A percentile compares a stretch with the other conserved stretches of the same genome.
Conservation (phyloP, 2,888 invertebrate genomes). For the Octodonta nipae region DNA sequence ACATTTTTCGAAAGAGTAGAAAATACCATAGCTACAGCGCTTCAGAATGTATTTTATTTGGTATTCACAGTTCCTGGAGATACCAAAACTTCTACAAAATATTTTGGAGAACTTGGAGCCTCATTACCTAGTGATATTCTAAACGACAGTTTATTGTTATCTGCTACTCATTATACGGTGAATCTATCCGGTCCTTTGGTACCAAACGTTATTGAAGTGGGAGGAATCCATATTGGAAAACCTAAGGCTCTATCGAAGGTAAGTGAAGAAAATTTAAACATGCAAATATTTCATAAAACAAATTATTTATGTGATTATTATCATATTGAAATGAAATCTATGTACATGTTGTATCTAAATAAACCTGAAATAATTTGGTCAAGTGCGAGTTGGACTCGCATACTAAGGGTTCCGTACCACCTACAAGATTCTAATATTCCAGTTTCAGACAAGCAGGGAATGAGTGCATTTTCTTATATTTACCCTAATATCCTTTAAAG, state of each 20-base stretch:
- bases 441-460: too few relatives aligned
- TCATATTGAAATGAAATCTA: too few relatives aligned
- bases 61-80: background rate
- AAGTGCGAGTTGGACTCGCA: too few relatives aligned
- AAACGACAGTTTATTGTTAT: background rate
- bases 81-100: background rate
- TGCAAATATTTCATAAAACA: too few relatives aligned
- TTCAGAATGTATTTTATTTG: background rate
- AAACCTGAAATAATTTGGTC: too few relatives aligned
- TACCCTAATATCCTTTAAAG: too few relatives aligned
- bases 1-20: background rate
- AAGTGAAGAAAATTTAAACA: too few relatives aligned
- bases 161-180: conserved; percentile 9
- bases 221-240: conserved; percentile 1
- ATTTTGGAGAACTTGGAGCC: background rate
- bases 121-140: background rate
- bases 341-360: too few relatives aligned
- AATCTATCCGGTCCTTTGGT: conserved; percentile 14
- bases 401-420: too few relatives aligned
- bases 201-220: conserved; percentile 13
- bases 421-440: too few relatives aligned
- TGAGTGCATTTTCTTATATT: too few relatives aligned
- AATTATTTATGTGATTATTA: too few relatives aligned
- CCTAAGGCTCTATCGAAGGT: conserved; percentile 26
- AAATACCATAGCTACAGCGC: background rate